phyloP scores from a whole-genome alignment of 2,888 invertebrate species.

The Tuberolachnus salignus region DNA sequence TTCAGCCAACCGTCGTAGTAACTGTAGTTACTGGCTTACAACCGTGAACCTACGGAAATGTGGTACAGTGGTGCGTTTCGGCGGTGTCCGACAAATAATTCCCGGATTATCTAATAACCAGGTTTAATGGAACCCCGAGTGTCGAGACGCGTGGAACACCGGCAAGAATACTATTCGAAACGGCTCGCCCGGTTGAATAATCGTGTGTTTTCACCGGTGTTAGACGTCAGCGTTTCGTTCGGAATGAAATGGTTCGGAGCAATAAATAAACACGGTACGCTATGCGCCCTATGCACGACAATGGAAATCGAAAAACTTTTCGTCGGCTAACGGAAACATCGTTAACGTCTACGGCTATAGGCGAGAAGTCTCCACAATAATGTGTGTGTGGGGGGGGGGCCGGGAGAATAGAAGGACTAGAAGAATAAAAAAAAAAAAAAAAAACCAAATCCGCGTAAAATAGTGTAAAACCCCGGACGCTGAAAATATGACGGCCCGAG shows the following conservation, averaged over 20 bases:
- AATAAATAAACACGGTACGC: conserved; percentile 10
- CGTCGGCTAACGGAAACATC: conserved; percentile 31
- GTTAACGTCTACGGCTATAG: conserved; percentile 10
- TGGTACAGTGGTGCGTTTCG: too few species aligned
- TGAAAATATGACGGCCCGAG: conserved; percentile 20
- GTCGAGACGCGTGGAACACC: too few species aligned
- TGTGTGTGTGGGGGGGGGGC: not conserved
- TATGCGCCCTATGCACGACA: not conserved
- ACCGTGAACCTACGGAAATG: too few species aligned
- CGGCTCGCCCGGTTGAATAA: not conserved
- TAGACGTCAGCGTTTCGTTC: conserved; percentile 42
- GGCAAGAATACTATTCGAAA: too few species aligned
- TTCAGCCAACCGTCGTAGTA: too few species aligned
- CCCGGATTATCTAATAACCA: too few species aligned
- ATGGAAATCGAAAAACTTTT: conserved; percentile 18
- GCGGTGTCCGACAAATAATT: too few species aligned
- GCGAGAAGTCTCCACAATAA: not conserved
- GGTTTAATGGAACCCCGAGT: too few species aligned
- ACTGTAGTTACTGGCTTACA: too few species aligned
- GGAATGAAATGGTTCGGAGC: conserved; percentile 29
- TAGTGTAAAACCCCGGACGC: conserved; percentile 16
- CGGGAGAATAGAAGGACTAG: too few species aligned
- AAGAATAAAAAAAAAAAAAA: not conserved
- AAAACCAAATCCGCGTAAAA: conserved; percentile 37
- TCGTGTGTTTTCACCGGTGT: conserved; percentile 33